Percentiles rank a stretch among this genome's conserved stretches.
These are phyloP conservation scores for Danaus melanippus DNA, from an alignment of 1,140 invertebrate species.

Conservation along the genomic window DNA sequence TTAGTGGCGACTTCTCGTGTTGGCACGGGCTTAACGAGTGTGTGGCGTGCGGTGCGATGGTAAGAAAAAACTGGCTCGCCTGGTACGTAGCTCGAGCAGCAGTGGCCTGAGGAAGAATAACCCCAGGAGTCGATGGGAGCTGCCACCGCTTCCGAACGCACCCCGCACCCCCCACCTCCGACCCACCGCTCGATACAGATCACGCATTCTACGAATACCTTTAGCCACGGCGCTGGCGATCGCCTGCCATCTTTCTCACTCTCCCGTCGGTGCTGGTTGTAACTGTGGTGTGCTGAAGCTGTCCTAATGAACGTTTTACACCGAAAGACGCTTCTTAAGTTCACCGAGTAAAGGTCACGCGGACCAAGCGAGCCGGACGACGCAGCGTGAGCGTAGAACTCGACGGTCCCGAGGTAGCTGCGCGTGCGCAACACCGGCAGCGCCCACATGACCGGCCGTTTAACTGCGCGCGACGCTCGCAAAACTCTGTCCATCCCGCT, in stretches of 20 bases:
- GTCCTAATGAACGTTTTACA: slow-evolving; percentile 61
- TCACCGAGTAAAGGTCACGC: slow-evolving; percentile 68
- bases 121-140: slow-evolving; percentile 72
- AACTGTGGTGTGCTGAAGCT: slow-evolving; percentile 48
- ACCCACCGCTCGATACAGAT: slow-evolving; percentile 63
- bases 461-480: slow-evolving; percentile 40
- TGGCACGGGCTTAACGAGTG: slow-evolving; percentile 67
- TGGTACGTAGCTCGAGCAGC: slow-evolving; percentile 66
- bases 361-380: slow-evolving; percentile 59
- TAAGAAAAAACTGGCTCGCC: slow-evolving; percentile 66
- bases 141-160: slow-evolving; percentile 71
- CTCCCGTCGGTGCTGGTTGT: slow-evolving; percentile 42
- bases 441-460: slow-evolving; percentile 63
- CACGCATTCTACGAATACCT: slow-evolving; percentile 72
- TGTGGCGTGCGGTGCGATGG: slow-evolving; percentile 59
- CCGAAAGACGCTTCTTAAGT: slow-evolving; percentile 68
- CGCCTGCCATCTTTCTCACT: slow-evolving; percentile 60
- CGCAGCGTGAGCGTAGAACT: slow-evolving; percentile 61
- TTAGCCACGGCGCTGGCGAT: slow-evolving; percentile 50
- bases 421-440: slow-evolving; percentile 69
- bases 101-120: slow-evolving; percentile 74
- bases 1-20: slow-evolving; percentile 70
- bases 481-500: slow-evolving; percentile 40
- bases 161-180: slow-evolving; percentile 54
- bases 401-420: slow-evolving; percentile 57